phyloP scores from a whole-genome alignment of 1,140 invertebrate genomes.

The Bombus terrestris region DNA sequence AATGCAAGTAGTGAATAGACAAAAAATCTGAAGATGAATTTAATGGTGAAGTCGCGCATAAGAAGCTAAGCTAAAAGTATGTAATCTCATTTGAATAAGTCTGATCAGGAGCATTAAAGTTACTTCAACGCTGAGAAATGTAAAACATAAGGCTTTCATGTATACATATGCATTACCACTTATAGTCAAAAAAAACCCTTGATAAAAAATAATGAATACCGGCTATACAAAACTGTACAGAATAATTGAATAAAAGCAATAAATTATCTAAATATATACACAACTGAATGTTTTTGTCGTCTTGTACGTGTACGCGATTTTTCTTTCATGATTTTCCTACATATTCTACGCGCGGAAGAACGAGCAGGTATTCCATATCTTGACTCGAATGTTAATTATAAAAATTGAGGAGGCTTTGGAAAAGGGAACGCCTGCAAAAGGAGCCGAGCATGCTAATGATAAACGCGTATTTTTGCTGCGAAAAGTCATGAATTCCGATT shows the following conservation, averaged over 20 bases:
- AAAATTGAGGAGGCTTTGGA: neutral
- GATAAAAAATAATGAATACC: neutral
- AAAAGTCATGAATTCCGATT: constrained; percentile 21
- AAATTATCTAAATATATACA: neutral
- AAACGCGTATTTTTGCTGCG: neutral
- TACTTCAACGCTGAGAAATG: too few species aligned
- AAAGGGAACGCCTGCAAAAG: neutral
- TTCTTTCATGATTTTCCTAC: neutral
- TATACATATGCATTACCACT: too few species aligned
- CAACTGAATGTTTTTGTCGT: neutral
- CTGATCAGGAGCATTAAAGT: too few species aligned
- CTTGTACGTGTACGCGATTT: neutral
- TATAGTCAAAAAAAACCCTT: neutral
- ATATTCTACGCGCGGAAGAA: neutral
- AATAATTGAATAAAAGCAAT: neutral
- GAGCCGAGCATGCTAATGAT: neutral
- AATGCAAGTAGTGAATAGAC: too few species aligned
- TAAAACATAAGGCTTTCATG: too few species aligned
- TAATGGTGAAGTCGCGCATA: too few species aligned
- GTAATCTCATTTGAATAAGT: too few species aligned
- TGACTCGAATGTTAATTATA: neutral
- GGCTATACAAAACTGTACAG: neutral
- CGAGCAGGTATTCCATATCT: too few species aligned
- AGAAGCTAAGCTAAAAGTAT: too few species aligned
- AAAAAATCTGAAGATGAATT: too few species aligned